Conservation (phyloP, 1,140 invertebrate species). For the Maconellicoccus hirsutus region DNA sequence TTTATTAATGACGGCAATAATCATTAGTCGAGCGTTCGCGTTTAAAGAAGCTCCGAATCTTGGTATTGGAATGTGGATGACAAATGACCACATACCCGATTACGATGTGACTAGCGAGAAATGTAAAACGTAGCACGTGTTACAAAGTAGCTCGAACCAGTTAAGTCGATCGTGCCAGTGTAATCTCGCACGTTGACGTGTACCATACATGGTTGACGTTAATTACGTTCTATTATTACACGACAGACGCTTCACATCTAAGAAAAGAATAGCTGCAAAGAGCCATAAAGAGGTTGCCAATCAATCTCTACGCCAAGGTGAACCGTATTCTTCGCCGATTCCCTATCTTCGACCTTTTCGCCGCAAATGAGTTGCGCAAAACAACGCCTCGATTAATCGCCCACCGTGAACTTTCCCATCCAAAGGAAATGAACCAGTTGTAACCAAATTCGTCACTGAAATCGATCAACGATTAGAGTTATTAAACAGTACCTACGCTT, state of each 20-base stretch:
- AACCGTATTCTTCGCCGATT: neutral
- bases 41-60: no score
- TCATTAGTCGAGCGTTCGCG: no score
- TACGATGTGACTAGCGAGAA: no score
- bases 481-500: neutral
- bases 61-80: no score
- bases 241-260: no score
- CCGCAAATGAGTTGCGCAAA: neutral
- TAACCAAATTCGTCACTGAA: constrained; percentile 8
- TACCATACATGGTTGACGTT: constrained; percentile 7
- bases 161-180: neutral
- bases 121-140: no score
- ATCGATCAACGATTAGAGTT: constrained; percentile 3
- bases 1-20: no score
- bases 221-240: neutral
- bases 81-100: no score
- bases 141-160: no score
- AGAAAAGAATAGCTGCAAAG: neutral
- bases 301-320: neutral
- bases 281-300: neutral
- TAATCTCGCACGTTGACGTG: neutral
- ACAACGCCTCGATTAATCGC: no score
- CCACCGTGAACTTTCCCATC: neutral
- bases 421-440: constrained; percentile 3
- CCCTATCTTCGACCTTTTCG: no score